A percentile compares a stretch with the other conserved stretches of the same genome.
Conservation (phyloP, 2,113 vertebrate genomes). For the Xiphophorus maculatus region DNA sequence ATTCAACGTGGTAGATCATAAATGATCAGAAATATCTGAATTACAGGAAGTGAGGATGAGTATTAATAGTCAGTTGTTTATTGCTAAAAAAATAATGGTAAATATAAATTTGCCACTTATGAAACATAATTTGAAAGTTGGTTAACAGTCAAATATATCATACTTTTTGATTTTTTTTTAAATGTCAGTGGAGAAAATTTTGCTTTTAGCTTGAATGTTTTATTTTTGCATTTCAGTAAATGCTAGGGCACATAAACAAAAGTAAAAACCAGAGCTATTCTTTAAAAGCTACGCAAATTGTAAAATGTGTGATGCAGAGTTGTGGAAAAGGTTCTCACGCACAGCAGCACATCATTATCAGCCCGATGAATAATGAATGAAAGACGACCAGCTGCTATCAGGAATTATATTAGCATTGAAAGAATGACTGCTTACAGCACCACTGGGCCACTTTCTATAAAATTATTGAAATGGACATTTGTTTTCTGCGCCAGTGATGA, state of each 20-base stretch:
- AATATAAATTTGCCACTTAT: not conserved
- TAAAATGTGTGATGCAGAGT: not conserved
- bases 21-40: not conserved
- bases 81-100: not conserved
- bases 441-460: slow-evolving; percentile 28
- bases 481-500: slow-evolving; percentile 6
- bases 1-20: not conserved
- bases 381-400: slow-evolving; percentile 58
- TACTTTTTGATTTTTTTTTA: not conserved
- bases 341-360: slow-evolving; percentile 49
- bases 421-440: slow-evolving; percentile 58
- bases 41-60: not conserved
- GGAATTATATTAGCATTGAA: slow-evolving; percentile 68
- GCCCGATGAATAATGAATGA: slow-evolving; percentile 58
- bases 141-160: not conserved
- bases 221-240: not conserved
- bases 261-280: not conserved
- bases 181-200: not conserved
- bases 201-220: not conserved
- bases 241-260: not conserved
- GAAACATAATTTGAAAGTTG: not conserved
- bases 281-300: not conserved
- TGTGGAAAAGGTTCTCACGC: slow-evolving; percentile 29
- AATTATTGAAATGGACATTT: slow-evolving; percentile 24
- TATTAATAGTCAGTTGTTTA: not conserved